Evolutionary conservation across 1,140 invertebrate genomes (phyloP).

Genomic region (Branchinecta lynchi): DNA sequence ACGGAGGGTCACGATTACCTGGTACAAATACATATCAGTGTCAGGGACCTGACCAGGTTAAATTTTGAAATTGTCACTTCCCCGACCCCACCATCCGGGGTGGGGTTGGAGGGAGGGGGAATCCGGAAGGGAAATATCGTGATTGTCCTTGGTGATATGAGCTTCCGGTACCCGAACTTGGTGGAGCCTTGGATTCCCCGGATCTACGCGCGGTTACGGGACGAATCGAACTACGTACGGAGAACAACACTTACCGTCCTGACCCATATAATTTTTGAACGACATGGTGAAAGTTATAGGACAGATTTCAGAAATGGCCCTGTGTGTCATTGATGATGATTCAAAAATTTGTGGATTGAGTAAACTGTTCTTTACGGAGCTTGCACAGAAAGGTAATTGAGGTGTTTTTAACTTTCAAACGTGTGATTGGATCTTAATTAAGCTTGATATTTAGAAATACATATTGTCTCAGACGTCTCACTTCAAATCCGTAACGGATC

Average conservation of each 20-base stretch:
- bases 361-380: slow-evolving; percentile 64
- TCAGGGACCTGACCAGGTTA: too few relatives aligned
- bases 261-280: slow-evolving; percentile 72
- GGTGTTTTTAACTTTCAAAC: too few relatives aligned
- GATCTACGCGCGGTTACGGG: slow-evolving; percentile 65
- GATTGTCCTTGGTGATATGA: slow-evolving; percentile 71
- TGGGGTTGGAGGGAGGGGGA: too few relatives aligned
- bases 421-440: too few relatives aligned
- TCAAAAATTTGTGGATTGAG: slow-evolving; percentile 45
- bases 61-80: too few relatives aligned
- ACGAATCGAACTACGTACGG: slow-evolving; percentile 51
- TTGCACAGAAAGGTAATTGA: slow-evolving; percentile 76
- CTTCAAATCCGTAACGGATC: too few relatives aligned
- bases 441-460: too few relatives aligned
- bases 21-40: too few relatives aligned
- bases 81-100: too few relatives aligned
- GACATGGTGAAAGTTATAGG: slow-evolving; percentile 92
- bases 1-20: too few relatives aligned
- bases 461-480: too few relatives aligned
- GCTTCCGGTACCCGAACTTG: slow-evolving; percentile 74
- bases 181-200: slow-evolving; percentile 80
- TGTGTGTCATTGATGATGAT: slow-evolving; percentile 65
- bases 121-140: slow-evolving; percentile 66
- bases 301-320: slow-evolving; percentile 77
- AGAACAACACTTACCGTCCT: slow-evolving; percentile 68